Evolutionary conservation across 2,113 vertebrate species (phyloP).

Genomic region (Ceyx margarethae): DNA sequence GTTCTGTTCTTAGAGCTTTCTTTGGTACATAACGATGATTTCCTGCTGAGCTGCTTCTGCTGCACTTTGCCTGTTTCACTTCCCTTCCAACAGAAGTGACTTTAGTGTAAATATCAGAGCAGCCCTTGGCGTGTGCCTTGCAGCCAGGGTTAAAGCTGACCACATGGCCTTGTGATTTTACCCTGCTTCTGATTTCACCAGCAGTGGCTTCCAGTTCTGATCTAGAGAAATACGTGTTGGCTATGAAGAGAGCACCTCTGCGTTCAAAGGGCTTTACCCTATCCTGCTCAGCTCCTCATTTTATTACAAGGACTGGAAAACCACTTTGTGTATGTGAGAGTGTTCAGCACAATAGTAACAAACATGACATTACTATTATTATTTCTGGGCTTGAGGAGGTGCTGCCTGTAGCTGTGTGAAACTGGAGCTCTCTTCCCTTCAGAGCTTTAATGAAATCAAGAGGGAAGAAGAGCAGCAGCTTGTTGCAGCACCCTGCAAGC

Average conservation of each 20-base stretch:
- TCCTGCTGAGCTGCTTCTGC: slow-evolving; percentile 48
- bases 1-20: neutral
- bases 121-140: neutral
- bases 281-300: slow-evolving; percentile 2
- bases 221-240: neutral
- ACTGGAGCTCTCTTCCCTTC: neutral
- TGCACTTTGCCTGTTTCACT: slow-evolving; percentile 62
- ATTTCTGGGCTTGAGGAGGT: neutral
- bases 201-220: neutral
- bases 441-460: neutral
- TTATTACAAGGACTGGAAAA: neutral
- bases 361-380: neutral
- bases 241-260: neutral
- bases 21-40: slow-evolving; percentile 15
- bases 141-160: slow-evolving; percentile 18
- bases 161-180: slow-evolving; percentile 51
- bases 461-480: neutral
- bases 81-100: slow-evolving; percentile 33
- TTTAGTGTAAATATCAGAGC: neutral
- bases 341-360: neutral
- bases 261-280: neutral
- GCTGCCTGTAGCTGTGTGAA: neutral
- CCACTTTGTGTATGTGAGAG: neutral
- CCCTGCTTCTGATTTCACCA: slow-evolving; percentile 14
- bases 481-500: neutral